Percentiles rank a stretch among this genome's conserved stretches.
phyloP scores from a whole-genome alignment of 1,140 invertebrate genomes.

The Arctopsyche grandis region DNA sequence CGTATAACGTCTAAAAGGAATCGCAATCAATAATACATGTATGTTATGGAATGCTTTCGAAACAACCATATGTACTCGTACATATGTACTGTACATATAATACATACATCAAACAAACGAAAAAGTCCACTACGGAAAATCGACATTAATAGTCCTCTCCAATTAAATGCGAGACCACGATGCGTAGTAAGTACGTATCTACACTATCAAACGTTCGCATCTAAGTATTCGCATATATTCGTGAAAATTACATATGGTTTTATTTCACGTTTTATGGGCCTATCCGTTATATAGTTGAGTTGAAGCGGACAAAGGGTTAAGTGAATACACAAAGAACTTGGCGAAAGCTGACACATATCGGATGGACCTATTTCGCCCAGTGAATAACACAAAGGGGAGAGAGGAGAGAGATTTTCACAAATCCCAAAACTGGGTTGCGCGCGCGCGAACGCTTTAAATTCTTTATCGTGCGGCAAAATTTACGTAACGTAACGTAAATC shows the following conservation, averaged over 20 bases:
- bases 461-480: background rate
- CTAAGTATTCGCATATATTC: too few species aligned
- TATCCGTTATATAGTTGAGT: background rate
- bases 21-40: too few species aligned
- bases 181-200: too few species aligned
- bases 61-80: too few species aligned
- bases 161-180: too few species aligned
- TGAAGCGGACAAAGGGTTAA: slow-evolving; percentile 6
- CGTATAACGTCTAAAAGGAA: too few species aligned
- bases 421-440: background rate
- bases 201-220: too few species aligned
- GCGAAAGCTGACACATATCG: slow-evolving; percentile 11
- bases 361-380: background rate
- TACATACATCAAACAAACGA: too few species aligned
- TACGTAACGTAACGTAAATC: background rate
- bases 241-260: background rate
- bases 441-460: background rate
- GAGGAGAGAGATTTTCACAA: background rate
- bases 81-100: too few species aligned
- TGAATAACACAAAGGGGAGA: slow-evolving; percentile 5
- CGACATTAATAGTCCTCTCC: too few species aligned
- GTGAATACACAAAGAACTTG: slow-evolving; percentile 8
- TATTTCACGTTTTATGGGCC: background rate
- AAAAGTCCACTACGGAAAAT: too few species aligned
- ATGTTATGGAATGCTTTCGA: too few species aligned